These are phyloP conservation scores for Hydrolagus colliei DNA, from an alignment of 2,797 vertebrate species.

Conservation along the genomic window DNA sequence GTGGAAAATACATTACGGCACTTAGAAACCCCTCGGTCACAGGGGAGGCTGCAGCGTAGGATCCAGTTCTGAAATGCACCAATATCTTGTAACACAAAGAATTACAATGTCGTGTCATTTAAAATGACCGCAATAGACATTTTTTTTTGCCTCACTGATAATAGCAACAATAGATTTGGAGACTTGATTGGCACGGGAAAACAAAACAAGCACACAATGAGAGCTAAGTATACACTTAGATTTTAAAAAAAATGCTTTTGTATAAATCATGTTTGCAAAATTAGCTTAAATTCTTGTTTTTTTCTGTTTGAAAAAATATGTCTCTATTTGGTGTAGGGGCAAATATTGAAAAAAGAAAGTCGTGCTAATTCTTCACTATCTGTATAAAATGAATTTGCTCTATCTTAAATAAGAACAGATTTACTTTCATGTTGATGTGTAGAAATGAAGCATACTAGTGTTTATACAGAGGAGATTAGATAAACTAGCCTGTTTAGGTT, in stretches of 20 bases:
- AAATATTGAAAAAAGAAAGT: neutral
- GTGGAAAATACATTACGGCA: slow-evolving; percentile 8
- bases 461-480: slow-evolving; percentile 83
- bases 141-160: neutral
- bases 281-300: neutral
- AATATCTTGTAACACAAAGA: slow-evolving; percentile 9
- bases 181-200: neutral
- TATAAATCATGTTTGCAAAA: neutral
- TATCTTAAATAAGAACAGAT: slow-evolving; percentile 28
- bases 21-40: slow-evolving; percentile 8
- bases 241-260: neutral
- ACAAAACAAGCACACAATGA: neutral
- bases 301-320: neutral
- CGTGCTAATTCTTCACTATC: neutral
- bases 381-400: neutral
- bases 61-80: neutral
- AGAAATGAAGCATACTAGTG: slow-evolving; percentile 76
- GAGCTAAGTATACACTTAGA: neutral
- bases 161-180: slow-evolving; percentile 14
- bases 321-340: neutral
- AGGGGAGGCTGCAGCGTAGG: slow-evolving; percentile 5
- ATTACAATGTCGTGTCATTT: neutral
- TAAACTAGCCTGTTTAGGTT: slow-evolving; percentile 80
- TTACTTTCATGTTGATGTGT: slow-evolving; percentile 62
- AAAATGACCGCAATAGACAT: slow-evolving; percentile 22